Conservation (phyloP, 2,797 vertebrate species). For the Coluber constrictor region DNA sequence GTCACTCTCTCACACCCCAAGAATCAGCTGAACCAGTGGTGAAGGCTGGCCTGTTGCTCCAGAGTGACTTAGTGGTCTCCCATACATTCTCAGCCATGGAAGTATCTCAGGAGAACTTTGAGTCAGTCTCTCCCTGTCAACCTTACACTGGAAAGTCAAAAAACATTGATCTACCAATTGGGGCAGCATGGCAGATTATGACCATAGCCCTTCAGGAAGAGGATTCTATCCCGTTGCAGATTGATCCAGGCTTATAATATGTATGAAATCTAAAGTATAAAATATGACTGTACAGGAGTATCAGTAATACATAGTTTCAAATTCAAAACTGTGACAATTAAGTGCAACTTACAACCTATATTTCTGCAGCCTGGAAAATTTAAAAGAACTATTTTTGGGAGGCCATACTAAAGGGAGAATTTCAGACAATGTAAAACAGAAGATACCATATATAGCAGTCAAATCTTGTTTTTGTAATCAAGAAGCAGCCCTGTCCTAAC, state of each 20-base stretch:
- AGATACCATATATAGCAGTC: not conserved
- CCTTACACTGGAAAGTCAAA: not conserved
- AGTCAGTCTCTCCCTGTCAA: not conserved
- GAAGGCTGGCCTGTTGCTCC: not conserved
- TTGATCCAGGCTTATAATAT: not conserved
- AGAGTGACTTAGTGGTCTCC: not conserved
- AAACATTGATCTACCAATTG: not conserved
- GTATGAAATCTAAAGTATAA: not conserved
- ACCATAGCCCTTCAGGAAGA: not conserved
- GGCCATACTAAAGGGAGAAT: not conserved
- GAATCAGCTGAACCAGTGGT: not conserved
- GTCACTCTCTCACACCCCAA: not conserved
- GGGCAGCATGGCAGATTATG: not conserved
- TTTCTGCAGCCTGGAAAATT: not conserved
- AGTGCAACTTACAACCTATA: not conserved
- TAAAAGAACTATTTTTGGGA: not conserved
- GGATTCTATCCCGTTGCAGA: not conserved
- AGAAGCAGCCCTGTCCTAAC: not conserved
- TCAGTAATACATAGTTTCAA: not conserved
- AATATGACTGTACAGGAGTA: not conserved
- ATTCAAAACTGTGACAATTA: not conserved
- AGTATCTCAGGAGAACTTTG: not conserved
- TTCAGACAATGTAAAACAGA: not conserved
- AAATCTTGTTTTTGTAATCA: not conserved
- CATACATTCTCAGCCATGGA: not conserved